Evolutionary conservation across 2,888 invertebrate species (phyloP).

Genomic region (Macrophya alboannulata): DNA sequence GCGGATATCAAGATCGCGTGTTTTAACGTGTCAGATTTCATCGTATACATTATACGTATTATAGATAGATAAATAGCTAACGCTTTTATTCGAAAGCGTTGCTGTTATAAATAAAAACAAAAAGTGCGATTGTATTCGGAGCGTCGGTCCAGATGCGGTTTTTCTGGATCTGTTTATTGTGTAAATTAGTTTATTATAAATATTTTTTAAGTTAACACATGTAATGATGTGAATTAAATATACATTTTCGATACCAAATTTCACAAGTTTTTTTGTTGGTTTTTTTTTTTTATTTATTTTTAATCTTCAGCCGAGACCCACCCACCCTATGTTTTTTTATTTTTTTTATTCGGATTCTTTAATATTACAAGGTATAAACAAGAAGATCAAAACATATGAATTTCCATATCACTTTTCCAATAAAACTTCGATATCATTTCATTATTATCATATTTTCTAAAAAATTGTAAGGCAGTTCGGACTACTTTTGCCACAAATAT

Average conservation of each 20-base stretch:
- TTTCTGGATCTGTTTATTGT: slow-evolving; percentile 25
- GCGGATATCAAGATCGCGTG: slow-evolving; percentile 93
- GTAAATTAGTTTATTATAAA: slow-evolving; percentile 46
- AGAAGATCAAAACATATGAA: neutral
- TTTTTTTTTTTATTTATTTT: neutral
- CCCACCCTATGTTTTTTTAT: no score
- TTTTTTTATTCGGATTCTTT: neutral
- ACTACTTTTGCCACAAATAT: no score
- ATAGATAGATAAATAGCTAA: slow-evolving; percentile 18
- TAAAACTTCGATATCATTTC: neutral
- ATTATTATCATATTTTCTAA: neutral
- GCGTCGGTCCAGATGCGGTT: slow-evolving; percentile 24
- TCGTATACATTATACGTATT: slow-evolving; percentile 33
- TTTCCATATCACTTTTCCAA: neutral
- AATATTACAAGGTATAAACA: neutral
- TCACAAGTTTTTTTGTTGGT: neutral
- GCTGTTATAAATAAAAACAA: neutral
- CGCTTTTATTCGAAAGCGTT: slow-evolving; percentile 13
- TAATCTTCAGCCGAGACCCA: neutral
- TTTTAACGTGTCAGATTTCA: slow-evolving; percentile 82
- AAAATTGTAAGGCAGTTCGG: no score
- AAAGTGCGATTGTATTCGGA: slow-evolving; percentile 37
- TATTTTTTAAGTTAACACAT: slow-evolving; percentile 38
- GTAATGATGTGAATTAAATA: slow-evolving; percentile 45
- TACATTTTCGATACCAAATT: slow-evolving; percentile 50